Base-by-base conservation (phyloP, 30 jellyfish, hydroid and myxozoan genomes). In the Chrysaora quinquecirrha region DNA sequence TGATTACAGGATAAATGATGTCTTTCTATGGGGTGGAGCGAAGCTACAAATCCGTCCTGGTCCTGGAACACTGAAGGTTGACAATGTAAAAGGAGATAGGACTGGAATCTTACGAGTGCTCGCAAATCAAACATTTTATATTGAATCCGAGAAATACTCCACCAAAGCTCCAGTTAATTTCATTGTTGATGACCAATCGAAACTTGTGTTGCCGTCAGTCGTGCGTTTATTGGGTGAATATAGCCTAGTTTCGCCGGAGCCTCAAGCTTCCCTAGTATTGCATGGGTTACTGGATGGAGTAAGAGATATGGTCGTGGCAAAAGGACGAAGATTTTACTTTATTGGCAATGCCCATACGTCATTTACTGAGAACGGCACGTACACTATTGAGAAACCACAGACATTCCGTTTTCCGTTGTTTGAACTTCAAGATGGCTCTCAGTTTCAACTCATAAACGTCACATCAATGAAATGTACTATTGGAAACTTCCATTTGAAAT, bases 261-360 rank as follows among this genome's bases (percentile, higher is more conserved):
- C 86, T 1, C 93, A 82, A 31, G 93, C 93, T 7, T 69, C 93
- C 18, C 71, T 82, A 24, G 85, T 82, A 0, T 30, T 82, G 25
- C 85, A 74, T 21, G 93, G 93, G 11, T 28, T 82, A 58, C 80
- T 82, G 21, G 93, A 82, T 56, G 93, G 93, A 34, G 93, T 82
- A 23, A 29, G 93, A 29, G 93, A 82, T 71, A 71, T 82, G 85
- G 93, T 82, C 63, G 93, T 82, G 10, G 16, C 93, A 54, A 82
- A 82, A 60, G 12, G 86, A n/a, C 70, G 56, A 34, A 62, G 93
- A 11, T 82, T 82, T 64, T 68, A 38, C 38, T 82, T 82, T 50
- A 63, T 82, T 1, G 93, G 93, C 18, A 82, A 82, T 34, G 93
- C 93, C 6, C 93, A 60, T 31, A 82, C 93, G 23, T 71, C 93